Base-by-base conservation (phyloP, 1,140 invertebrate species). In the Patella vulgata region DNA sequence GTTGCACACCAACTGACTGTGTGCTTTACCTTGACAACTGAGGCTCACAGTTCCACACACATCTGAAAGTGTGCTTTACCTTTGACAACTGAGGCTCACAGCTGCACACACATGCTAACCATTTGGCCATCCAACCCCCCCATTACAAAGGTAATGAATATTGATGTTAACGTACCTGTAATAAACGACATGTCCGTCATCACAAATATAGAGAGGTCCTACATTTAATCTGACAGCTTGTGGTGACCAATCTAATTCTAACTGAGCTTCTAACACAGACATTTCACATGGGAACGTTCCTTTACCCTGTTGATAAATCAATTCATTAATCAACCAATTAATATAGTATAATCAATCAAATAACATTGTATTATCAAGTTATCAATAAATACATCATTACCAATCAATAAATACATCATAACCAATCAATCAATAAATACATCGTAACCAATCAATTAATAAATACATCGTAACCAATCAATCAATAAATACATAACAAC, bases 171-270 rank as follows among this genome's bases (percentile, higher is more conserved):
- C 61, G 71, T 81, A 90, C 88, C 85, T 89, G 77, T 86, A 90
- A 66, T 86, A 87, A 19, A 90, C 82, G 42, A 89, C 82, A 66
- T 81, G 78, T 17, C 89, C 89, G 81, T 89, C 87, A 70, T 89
- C 86, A 77, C 84, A 82, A 27, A 88, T 81, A 66, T 82, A 85
- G 6, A 87, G 66, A 19, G 86, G 84, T 80, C 85, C 86, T 50
- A 83, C 81, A 31, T 85, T 84, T n/a, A 86, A 68, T 46, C 79
- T 77, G 9, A 80, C 78, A 9, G 81, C 76, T 43, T 85, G 77
- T 3, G 84, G 79, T 52, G 86, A 85, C 89, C 89, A 91, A 28
- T 88, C 86, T 33, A 88, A 70, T 39, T 88, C 86, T 23, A 75
- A 82, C 56, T 88, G 83, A n/a, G 89, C 85, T 58, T 85, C 84